Evolutionary conservation across 1,140 invertebrate genomes (phyloP), one percentile per base, ranked within the genome.

Genomic region (Caenorhabditis tropicalis): DNA sequence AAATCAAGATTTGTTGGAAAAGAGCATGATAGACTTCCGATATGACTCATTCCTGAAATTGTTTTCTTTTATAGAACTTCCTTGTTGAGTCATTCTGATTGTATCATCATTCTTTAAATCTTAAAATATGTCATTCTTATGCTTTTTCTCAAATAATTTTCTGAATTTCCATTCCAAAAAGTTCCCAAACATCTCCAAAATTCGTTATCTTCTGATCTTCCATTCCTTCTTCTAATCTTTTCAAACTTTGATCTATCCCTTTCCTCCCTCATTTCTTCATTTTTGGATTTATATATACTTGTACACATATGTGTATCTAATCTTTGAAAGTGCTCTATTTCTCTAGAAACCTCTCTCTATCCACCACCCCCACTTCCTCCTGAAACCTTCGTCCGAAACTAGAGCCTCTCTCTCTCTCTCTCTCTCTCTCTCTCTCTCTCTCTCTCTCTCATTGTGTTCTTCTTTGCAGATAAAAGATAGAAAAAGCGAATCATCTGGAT

Each of bases 381-480:
- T 9, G 53, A 56, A 27, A 27, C 7, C 10, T 43, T 43, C 39
- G 5, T 43, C 39, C 39, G 12, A 12, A 12, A 12, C 5, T 6
- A 43, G 39, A 12, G 39, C 5, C n/a, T 74, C 65, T 74, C 65
- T n/a, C 31, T 21, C 31, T 60, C 29, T 82, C 36, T 58, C 29
- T 82, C 60, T 43, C 53, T 58, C 53, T 29, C 19, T 86, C 88
- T 3, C 82, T 43, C n/a, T 74, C 31, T 31, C 29, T 74, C n/a
- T 43, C n/a, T 24, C 36, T 43, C 2, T 31, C 29, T 74, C 15
- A 16, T 65, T 33, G 10, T 51, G n/a, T 51, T 58, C 24, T 58
- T 10, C 21, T 58, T 29, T 58, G n/a, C 53, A n/a, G n/a, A 58
- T 27, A 12, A 58, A n/a, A 7, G 5, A 24, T 5, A 51, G 16